Evolutionary conservation across 2,888 invertebrate genomes (phyloP).

Genomic region (Automeris io): DNA sequence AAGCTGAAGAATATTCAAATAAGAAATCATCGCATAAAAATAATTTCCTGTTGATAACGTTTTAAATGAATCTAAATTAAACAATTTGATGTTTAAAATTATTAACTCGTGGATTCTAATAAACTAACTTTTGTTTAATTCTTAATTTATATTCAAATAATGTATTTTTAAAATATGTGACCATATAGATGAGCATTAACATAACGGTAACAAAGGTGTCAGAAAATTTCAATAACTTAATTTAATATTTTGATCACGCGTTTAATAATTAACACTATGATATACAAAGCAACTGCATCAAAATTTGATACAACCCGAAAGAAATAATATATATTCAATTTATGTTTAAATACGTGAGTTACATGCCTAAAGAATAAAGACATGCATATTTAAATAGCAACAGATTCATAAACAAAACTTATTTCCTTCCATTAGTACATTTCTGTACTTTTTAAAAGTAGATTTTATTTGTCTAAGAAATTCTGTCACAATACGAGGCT

Average conservation of each 20-base stretch:
- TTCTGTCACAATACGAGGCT: not conserved
- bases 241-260: conserved; percentile 7
- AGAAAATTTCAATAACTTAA: conserved; percentile 3
- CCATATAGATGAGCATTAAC: conserved; percentile 5
- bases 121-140: not conserved
- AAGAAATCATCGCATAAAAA: not conserved
- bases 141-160: conserved; percentile 6
- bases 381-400: not conserved
- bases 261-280: conserved; percentile 10
- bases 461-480: not conserved
- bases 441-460: not conserved
- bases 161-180: conserved; percentile 3
- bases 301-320: conserved; percentile 8
- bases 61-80: too few relatives aligned
- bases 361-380: not conserved
- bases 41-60: not conserved
- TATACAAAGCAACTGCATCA: conserved; percentile 2
- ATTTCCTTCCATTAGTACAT: not conserved
- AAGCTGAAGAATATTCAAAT: too few relatives aligned
- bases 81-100: too few relatives aligned
- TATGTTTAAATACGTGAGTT: not conserved
- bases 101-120: not conserved
- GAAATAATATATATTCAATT: not conserved
- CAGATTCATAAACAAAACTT: not conserved
- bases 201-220: conserved; percentile 5